Conservation (phyloP, 2,888 invertebrate genomes). For the Anthrax anthrax region DNA sequence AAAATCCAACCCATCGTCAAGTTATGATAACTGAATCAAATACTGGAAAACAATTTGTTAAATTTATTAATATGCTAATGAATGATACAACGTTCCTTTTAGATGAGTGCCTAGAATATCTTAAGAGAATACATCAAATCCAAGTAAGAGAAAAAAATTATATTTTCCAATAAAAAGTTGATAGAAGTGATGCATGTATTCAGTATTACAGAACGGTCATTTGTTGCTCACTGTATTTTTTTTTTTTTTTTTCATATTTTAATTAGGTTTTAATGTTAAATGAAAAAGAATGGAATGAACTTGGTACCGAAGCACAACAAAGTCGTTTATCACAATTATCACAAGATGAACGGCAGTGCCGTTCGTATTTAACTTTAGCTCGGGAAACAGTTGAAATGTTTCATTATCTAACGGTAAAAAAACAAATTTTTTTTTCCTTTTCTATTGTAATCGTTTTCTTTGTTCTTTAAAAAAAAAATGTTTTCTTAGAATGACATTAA, state of each 20-base stretch:
- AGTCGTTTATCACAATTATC: slow-evolving; percentile 61
- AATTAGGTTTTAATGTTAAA: slow-evolving; percentile 47
- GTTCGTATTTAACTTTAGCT: slow-evolving; percentile 80
- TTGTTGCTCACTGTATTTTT: too few species aligned
- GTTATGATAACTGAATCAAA: slow-evolving; percentile 85
- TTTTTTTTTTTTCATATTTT: too few species aligned
- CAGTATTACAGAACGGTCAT: too few species aligned
- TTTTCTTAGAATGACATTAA: slow-evolving; percentile 55
- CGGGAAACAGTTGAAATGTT: slow-evolving; percentile 97
- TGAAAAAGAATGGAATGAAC: slow-evolving; percentile 47
- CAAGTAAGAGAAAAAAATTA: slow-evolving; percentile 42
- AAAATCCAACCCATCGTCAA: slow-evolving; percentile 69
- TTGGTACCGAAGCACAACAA: slow-evolving; percentile 55
- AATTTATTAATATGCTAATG: slow-evolving; percentile 94
- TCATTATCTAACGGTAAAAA: slow-evolving; percentile 69
- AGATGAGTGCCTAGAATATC: slow-evolving; percentile 87
- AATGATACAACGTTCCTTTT: slow-evolving; percentile 94
- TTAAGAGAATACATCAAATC: slow-evolving; percentile 75
- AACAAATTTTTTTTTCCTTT: too few species aligned
- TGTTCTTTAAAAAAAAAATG: neutral
- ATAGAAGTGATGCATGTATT: too few species aligned
- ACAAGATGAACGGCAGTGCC: slow-evolving; percentile 75
- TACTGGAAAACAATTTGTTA: slow-evolving; percentile 83
- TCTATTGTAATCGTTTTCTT: neutral
- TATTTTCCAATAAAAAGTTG: neutral